These are phyloP conservation scores for Sinelater perroti DNA, from an alignment of 2,888 invertebrate genomes.

Conservation along the genomic window DNA sequence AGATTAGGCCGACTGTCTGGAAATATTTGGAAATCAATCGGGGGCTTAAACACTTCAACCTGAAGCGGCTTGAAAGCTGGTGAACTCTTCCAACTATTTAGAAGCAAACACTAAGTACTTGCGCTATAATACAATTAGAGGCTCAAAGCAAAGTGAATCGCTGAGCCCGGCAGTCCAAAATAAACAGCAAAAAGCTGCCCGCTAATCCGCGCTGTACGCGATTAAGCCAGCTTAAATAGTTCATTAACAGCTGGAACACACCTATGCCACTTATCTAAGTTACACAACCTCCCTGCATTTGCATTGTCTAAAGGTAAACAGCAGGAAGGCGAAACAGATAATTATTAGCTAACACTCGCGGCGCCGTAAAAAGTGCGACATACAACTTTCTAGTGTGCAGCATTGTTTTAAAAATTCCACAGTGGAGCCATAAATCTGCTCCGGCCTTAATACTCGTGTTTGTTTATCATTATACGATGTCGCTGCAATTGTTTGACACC, in stretches of 20 bases:
- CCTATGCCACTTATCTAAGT: background rate
- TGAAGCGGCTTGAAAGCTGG: background rate
- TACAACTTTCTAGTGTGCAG: slow-evolving; percentile 17
- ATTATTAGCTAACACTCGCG: slow-evolving; percentile 8
- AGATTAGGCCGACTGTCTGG: background rate
- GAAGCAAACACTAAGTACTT: slow-evolving; percentile 1
- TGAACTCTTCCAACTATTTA: slow-evolving; percentile 7
- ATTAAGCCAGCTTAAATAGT: too few relatives aligned
- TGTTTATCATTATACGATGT: slow-evolving; percentile 8
- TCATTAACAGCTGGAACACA: too few relatives aligned
- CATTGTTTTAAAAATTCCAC: slow-evolving; percentile 6
- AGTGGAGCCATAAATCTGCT: slow-evolving; percentile 8
- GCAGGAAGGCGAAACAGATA: slow-evolving; percentile 17
- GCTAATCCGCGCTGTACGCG: too few relatives aligned
- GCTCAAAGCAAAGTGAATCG: background rate
- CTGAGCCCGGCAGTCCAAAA: slow-evolving; percentile 1
- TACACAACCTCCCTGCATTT: slow-evolving; percentile 1
- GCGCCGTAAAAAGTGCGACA: slow-evolving; percentile 2
- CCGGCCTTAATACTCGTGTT: slow-evolving; percentile 10
- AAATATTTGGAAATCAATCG: slow-evolving; percentile 15
- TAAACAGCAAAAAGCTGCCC: background rate
- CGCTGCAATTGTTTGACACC: slow-evolving; percentile 15
- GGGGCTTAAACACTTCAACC: slow-evolving; percentile 12
- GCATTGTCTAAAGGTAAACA: slow-evolving; percentile 19
- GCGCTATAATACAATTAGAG: slow-evolving; percentile 6